A percentile compares a stretch with the other conserved stretches of the same genome.
Conservation (phyloP, 2,113 vertebrate genomes). For the Hemichromis elongatus region DNA sequence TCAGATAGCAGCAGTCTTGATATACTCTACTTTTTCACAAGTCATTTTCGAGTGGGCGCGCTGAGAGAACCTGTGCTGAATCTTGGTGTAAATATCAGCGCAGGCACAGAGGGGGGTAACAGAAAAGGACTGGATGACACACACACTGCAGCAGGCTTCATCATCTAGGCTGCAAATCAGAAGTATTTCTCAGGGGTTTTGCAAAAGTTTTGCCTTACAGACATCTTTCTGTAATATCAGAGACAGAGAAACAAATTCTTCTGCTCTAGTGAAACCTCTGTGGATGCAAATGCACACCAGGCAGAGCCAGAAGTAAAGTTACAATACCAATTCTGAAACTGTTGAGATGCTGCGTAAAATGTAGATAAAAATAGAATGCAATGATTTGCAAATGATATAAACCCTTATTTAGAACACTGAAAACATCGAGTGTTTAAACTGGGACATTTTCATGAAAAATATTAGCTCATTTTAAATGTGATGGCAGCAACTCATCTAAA, state of each 20-base stretch:
- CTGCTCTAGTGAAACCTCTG: not conserved
- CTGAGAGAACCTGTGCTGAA: slow-evolving; percentile 33
- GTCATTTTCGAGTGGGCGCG: slow-evolving; percentile 39
- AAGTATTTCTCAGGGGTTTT: slow-evolving; percentile 11
- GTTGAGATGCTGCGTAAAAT: not conserved
- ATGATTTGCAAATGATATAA: not conserved
- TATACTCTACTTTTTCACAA: slow-evolving; percentile 43
- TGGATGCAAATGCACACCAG: slow-evolving; percentile 10
- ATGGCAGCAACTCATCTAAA: not conserved
- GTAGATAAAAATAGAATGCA: not conserved
- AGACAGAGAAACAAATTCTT: not conserved
- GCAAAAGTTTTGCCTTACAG: not conserved
- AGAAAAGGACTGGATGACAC: slow-evolving; percentile 11
- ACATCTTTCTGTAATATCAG: not conserved
- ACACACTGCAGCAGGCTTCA: not conserved
- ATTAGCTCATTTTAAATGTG: not conserved
- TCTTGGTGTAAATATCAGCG: slow-evolving; percentile 35
- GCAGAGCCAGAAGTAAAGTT: not conserved
- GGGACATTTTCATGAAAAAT: not conserved
- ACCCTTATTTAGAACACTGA: not conserved
- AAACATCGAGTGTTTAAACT: not conserved
- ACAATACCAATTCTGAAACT: not conserved
- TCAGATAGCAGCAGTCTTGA: slow-evolving; percentile 11
- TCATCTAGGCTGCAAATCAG: not conserved
- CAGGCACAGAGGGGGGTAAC: not conserved